These are phyloP conservation scores for Eupeodes latifasciatus DNA, from an alignment of 2,888 invertebrate species.

Conservation along the genomic window DNA sequence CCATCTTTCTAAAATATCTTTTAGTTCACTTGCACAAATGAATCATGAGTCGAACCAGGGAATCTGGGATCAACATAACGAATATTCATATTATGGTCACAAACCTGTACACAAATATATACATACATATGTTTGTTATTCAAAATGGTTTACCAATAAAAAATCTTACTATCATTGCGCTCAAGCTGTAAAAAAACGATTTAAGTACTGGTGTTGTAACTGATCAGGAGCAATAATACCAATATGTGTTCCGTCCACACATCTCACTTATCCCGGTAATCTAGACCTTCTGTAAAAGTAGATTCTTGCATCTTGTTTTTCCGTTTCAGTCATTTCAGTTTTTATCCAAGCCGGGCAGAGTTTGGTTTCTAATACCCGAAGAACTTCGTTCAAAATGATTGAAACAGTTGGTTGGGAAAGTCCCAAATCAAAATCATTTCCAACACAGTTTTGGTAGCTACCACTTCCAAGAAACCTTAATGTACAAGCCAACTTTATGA, in stretches of 20 bases:
- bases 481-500: not conserved
- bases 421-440: constrained; percentile 22
- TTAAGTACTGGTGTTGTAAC: too few species aligned
- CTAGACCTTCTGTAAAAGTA: constrained; percentile 48
- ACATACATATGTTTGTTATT: too few species aligned
- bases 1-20: not conserved
- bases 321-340: constrained; percentile 21
- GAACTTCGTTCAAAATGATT: not conserved
- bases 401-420: constrained; percentile 60
- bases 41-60: too few species aligned
- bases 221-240: too few species aligned
- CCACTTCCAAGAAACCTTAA: not conserved
- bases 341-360: constrained; percentile 47
- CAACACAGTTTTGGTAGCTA: constrained; percentile 8
- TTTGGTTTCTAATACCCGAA: constrained; percentile 9
- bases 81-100: too few species aligned
- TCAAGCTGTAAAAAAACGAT: too few species aligned
- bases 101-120: too few species aligned
- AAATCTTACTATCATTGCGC: too few species aligned
- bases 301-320: constrained; percentile 42
- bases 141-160: not conserved
- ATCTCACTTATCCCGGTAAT: constrained; percentile 59
- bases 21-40: too few species aligned
- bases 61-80: too few species aligned
- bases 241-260: constrained; percentile 17